Percentiles rank a stretch among this genome's conserved stretches.
Conservation (phyloP, 2,888 invertebrate species). For the Lamproptera curius region DNA sequence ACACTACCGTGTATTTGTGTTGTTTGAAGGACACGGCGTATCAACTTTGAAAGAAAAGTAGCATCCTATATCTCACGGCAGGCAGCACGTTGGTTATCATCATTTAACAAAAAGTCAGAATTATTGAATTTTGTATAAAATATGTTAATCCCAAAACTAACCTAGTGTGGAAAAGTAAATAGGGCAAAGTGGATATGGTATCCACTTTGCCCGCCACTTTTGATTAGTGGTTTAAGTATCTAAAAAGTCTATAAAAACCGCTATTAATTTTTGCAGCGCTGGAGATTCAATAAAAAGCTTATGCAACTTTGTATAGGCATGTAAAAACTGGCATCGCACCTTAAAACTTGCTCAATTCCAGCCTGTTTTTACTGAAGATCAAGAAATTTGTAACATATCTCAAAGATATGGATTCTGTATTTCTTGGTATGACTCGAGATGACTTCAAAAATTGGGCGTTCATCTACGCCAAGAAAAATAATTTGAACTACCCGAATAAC, state of each 20-base stretch:
- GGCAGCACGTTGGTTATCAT: too few species aligned
- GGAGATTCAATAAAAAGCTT: not conserved
- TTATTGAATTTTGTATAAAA: not conserved
- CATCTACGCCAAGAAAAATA: slow-evolving; percentile 28
- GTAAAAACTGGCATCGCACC: slow-evolving; percentile 12
- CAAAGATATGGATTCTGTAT: slow-evolving; percentile 27
- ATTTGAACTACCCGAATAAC: slow-evolving; percentile 27
- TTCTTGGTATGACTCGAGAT: slow-evolving; percentile 28
- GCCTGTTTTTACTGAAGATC: slow-evolving; percentile 27
- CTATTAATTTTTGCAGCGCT: not conserved
- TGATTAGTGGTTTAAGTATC: not conserved
- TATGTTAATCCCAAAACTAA: not conserved
- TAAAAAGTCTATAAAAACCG: not conserved
- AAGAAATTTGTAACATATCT: slow-evolving; percentile 27
- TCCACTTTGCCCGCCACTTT: not conserved
- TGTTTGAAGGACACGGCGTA: too few species aligned
- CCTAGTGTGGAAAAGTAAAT: not conserved
- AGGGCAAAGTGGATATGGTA: not conserved
- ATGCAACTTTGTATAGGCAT: not conserved
- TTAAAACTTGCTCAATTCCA: slow-evolving; percentile 24
- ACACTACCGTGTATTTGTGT: too few species aligned
- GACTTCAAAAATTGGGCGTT: slow-evolving; percentile 28
- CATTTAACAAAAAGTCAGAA: not conserved
- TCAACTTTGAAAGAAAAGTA: too few species aligned
- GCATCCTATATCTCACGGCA: too few species aligned